phyloP scores from a whole-genome alignment of 2,797 vertebrate genomes.

The Liasis olivaceus region DNA sequence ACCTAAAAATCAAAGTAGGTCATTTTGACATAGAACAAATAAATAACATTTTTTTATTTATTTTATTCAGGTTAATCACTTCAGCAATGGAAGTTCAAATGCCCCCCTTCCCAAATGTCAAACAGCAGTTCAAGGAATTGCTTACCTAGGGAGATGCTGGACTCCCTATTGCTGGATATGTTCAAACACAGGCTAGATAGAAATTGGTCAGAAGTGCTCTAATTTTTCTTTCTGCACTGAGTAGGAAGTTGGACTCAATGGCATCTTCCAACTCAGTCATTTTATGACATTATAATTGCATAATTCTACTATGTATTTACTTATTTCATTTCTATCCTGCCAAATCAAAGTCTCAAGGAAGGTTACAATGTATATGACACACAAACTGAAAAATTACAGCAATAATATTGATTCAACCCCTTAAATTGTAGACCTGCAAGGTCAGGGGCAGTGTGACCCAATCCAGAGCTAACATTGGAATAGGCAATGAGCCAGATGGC shows the following conservation, averaged over 20 bases:
- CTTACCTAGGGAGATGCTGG: background rate
- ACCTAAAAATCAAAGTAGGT: conserved; percentile 78
- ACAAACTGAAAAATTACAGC: background rate
- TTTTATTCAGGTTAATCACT: conserved; percentile 1
- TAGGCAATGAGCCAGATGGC: background rate
- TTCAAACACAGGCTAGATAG: background rate
- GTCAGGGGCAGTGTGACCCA: background rate
- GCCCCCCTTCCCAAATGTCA: background rate
- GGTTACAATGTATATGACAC: background rate
- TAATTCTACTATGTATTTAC: background rate
- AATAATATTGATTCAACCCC: background rate
- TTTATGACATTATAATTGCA: background rate
- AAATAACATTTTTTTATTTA: background rate
- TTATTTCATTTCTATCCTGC: background rate
- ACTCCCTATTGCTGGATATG: background rate
- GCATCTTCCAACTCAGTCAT: background rate
- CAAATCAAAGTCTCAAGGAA: background rate
- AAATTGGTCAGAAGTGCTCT: background rate
- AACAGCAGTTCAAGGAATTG: background rate
- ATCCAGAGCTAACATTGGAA: background rate
- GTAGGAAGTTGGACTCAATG: background rate
- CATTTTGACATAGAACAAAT: conserved; percentile 9
- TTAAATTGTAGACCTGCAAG: background rate
- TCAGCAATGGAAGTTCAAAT: background rate
- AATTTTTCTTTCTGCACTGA: background rate